A percentile compares a stretch with the other conserved stretches of the same genome.
Conservation (phyloP, 2,888 invertebrate genomes). For the Lottia gigantea region DNA sequence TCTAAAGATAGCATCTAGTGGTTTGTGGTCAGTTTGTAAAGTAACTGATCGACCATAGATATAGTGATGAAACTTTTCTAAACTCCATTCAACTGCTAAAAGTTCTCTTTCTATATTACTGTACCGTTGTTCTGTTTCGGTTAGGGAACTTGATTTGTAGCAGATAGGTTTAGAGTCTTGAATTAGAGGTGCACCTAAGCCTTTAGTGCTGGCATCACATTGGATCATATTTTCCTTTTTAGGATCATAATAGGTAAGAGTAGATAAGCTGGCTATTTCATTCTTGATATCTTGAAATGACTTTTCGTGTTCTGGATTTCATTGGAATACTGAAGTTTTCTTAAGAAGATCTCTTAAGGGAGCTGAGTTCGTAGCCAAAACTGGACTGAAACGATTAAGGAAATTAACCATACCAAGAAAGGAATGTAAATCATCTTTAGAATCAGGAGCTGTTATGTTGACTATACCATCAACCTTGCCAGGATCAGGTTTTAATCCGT, state of each 20-base stretch:
- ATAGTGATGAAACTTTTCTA: conserved; percentile 28
- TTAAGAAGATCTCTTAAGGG: not conserved
- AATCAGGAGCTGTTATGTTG: conserved; percentile 21
- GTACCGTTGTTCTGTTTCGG: conserved; percentile 29
- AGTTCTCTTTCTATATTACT: conserved; percentile 37
- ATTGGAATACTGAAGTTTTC: conserved; percentile 16
- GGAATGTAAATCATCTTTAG: conserved; percentile 13
- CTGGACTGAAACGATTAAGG: conserved; percentile 17
- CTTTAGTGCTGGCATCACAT: conserved; percentile 28
- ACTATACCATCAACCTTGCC: conserved; percentile 15
- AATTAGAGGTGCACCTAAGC: conserved; percentile 34
- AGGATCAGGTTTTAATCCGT: conserved; percentile 22
- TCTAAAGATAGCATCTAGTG: conserved; percentile 28
- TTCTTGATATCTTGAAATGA: conserved; percentile 26
- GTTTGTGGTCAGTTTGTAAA: conserved; percentile 33
- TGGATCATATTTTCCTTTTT: conserved; percentile 19
- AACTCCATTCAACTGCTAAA: conserved; percentile 27
- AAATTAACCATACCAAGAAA: conserved; percentile 12
- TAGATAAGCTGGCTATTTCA: conserved; percentile 21
- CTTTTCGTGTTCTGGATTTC: conserved; percentile 22
- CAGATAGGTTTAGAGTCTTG: conserved; percentile 35
- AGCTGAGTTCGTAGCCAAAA: conserved; percentile 7
- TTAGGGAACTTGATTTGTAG: conserved; percentile 35
- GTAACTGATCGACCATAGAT: conserved; percentile 27
- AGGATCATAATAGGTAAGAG: conserved; percentile 23